phyloP scores from a whole-genome alignment of 1,140 invertebrate species.

The Rhopalosiphum padi region DNA sequence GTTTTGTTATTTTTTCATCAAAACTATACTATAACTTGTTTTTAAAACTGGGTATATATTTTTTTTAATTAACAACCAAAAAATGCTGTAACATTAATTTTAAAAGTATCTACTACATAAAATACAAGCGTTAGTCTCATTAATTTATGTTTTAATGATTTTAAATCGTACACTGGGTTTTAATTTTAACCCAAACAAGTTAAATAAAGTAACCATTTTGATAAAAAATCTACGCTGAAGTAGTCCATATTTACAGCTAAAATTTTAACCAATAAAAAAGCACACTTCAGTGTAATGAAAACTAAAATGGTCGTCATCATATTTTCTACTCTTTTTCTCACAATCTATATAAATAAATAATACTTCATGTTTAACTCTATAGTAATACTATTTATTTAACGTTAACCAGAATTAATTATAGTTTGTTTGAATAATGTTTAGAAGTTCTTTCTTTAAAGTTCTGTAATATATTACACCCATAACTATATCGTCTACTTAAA shows the following conservation, averaged over 20 bases:
- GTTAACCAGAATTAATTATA: neutral
- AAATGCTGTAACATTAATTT: neutral
- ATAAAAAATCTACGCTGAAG: neutral
- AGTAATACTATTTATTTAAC: neutral
- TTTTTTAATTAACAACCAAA: constrained; percentile 9
- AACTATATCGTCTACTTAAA: neutral
- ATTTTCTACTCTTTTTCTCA: neutral
- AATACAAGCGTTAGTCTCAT: neutral
- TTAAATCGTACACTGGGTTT: neutral
- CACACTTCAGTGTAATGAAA: neutral
- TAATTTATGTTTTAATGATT: neutral
- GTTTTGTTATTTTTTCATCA: neutral
- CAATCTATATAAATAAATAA: constrained; percentile 1
- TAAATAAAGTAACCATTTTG: neutral
- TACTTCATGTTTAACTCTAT: neutral
- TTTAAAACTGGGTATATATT: neutral
- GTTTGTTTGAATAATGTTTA: neutral
- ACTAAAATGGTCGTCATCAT: neutral
- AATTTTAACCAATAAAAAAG: neutral
- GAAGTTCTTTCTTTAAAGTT: neutral
- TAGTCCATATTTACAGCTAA: neutral
- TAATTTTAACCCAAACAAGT: neutral
- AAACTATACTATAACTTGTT: neutral
- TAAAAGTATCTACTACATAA: neutral
- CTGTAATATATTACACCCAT: neutral